Base-by-base conservation (phyloP, 2,888 invertebrate species). In the Tiphia femorata region DNA sequence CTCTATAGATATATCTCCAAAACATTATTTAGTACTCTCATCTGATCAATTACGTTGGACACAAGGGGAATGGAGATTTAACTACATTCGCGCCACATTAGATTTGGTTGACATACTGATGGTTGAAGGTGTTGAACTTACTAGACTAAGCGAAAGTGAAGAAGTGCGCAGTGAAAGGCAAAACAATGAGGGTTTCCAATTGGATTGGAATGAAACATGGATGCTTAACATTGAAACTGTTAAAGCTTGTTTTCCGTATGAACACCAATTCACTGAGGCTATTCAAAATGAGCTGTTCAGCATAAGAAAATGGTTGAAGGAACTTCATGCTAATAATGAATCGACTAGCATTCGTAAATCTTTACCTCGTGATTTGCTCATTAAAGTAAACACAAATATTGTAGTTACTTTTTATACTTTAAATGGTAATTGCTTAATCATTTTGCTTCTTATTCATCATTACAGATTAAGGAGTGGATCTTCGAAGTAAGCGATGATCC, bases 401-500 rank as follows among this genome's bases (percentile, higher is more conserved):
- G 16, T 7, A 2, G 8, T 3, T 19, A 12, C 16, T 27, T 44
- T 40, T n/a, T 27, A 23, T 20, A 51, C 52, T 41, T 41, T 30
- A 30, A 44, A 43, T 29, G 21, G 16, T 40, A 38, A 41, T 21
- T 6, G 7, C 21, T 43, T 38, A 14, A 21, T 27, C 38, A 12
- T 30, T 53, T 38, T 46, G 14, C 30, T 50, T 14, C 5, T 42
- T 25, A 12, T 48, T 1, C 8, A 35, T 23, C 14, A 25, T 14
- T 83, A 42, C 75, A 93, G 92, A 89, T 95, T 17, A 92, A 96
- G 84, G 93, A 94, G 76, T 92, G 96, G 76, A 82, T 93, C 1
- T 89, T 99, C 70, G 97, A 98, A 85, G 91, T 99, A 85, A 93
- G 93, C 66, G 99, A 99, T 79, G 98, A 99, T 88, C 98, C 98